phyloP scores from a whole-genome alignment of 2,888 invertebrate species.

The Spilosoma lubricipeda region DNA sequence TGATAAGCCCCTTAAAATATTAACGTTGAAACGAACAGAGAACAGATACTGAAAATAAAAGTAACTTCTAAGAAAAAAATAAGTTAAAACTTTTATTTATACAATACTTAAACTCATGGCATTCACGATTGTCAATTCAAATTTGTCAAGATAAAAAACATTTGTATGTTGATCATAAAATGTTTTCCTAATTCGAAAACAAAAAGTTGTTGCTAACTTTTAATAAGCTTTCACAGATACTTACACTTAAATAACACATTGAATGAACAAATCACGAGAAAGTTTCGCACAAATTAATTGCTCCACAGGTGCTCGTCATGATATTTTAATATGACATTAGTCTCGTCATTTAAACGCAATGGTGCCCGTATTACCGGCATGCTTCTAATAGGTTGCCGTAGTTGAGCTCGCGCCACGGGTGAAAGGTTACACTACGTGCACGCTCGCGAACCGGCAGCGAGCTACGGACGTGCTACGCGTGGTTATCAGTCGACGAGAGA shows the following conservation, averaged over 20 bases:
- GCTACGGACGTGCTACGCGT: slow-evolving; percentile 57
- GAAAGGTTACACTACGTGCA: slow-evolving; percentile 57
- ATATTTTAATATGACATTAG: slow-evolving; percentile 72
- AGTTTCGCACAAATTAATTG: slow-evolving; percentile 67
- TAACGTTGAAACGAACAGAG: not conserved
- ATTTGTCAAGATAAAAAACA: too few species aligned
- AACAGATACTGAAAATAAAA: not conserved
- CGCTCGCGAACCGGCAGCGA: slow-evolving; percentile 59
- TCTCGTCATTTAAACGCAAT: slow-evolving; percentile 72
- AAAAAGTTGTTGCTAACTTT: slow-evolving; percentile 16
- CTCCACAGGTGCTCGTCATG: slow-evolving; percentile 75
- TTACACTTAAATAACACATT: slow-evolving; percentile 60
- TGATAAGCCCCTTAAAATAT: not conserved
- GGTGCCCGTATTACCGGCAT: slow-evolving; percentile 70
- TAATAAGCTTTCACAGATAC: slow-evolving; percentile 42
- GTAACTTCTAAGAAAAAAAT: not conserved
- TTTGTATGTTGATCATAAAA: not conserved
- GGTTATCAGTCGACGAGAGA: slow-evolving; percentile 52
- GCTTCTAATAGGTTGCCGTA: slow-evolving; percentile 67
- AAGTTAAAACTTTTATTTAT: not conserved
- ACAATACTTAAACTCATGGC: not conserved
- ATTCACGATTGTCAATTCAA: not conserved
- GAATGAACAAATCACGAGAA: slow-evolving; percentile 62
- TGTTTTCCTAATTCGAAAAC: not conserved
- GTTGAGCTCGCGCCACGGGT: slow-evolving; percentile 57